These are phyloP conservation scores for Drosophila sechellia DNA, from an alignment of 1,140 invertebrate genomes.

Conservation along the genomic window DNA sequence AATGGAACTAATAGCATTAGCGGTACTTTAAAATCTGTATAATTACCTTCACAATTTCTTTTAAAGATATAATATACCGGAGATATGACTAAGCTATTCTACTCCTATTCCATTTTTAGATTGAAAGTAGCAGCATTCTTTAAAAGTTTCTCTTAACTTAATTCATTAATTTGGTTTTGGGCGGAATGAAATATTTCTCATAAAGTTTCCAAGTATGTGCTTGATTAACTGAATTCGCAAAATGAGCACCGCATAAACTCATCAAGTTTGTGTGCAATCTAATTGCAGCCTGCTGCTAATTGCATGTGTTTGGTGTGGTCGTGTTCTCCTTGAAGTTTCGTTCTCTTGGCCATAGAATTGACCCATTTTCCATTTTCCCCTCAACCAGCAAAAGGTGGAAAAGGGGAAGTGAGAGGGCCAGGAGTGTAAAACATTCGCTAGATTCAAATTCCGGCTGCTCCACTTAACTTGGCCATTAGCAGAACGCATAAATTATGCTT, in stretches of 20 bases:
- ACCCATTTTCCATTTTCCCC: constrained; percentile 66
- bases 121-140: too few species aligned
- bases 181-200: too few species aligned
- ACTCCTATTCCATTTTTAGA: too few species aligned
- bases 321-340: constrained; percentile 21
- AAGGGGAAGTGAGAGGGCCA: neutral
- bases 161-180: too few species aligned
- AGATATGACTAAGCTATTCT: too few species aligned
- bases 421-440: constrained; percentile 24
- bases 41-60: too few species aligned
- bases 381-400: neutral
- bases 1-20: neutral
- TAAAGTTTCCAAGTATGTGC: constrained; percentile 10
- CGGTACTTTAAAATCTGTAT: neutral
- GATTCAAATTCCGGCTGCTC: constrained; percentile 24
- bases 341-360: constrained; percentile 59
- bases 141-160: too few species aligned
- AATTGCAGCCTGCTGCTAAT: constrained; percentile 41
- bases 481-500: constrained; percentile 73
- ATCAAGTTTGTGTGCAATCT: constrained; percentile 30
- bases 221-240: constrained; percentile 56
- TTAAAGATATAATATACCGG: too few species aligned
- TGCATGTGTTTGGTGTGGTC: constrained; percentile 36
- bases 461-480: constrained; percentile 53
- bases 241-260: constrained; percentile 18